phyloP scores from a whole-genome alignment of 2,113 vertebrate genomes.

The Tautogolabrus adspersus region DNA sequence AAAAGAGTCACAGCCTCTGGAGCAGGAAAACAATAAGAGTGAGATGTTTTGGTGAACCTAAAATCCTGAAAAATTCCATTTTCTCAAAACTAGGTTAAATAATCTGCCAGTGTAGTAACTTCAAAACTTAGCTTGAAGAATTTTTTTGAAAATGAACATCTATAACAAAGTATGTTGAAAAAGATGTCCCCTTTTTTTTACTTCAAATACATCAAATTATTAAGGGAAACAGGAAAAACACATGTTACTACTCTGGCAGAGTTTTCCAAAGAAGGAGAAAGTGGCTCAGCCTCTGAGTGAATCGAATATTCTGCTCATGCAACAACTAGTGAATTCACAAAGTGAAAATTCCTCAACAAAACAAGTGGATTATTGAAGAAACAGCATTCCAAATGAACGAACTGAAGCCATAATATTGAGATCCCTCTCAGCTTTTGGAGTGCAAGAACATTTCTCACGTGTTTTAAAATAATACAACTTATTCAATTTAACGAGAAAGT shows the following conservation, averaged over 20 bases:
- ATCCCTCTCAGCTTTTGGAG: not conserved
- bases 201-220: too few relatives aligned
- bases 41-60: not conserved
- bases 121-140: not conserved
- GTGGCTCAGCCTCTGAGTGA: too few relatives aligned
- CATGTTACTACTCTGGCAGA: too few relatives aligned
- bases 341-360: not conserved
- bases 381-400: not conserved
- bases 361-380: not conserved
- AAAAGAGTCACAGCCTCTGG: not conserved
- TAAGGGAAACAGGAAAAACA: too few relatives aligned
- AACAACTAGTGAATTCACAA: too few relatives aligned
- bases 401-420: not conserved
- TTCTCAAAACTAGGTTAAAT: not conserved
- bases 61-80: not conserved
- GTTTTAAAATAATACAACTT: not conserved
- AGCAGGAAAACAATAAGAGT: slow-evolving; percentile 23
- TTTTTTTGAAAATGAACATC: not conserved
- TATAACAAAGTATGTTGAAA: not conserved
- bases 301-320: too few relatives aligned
- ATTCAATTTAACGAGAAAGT: not conserved
- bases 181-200: too few relatives aligned
- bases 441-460: not conserved
- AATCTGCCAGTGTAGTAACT: not conserved
- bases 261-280: too few relatives aligned